phyloP scores from a whole-genome alignment of 2,888 invertebrate species.

The Hemaris fuciformis region DNA sequence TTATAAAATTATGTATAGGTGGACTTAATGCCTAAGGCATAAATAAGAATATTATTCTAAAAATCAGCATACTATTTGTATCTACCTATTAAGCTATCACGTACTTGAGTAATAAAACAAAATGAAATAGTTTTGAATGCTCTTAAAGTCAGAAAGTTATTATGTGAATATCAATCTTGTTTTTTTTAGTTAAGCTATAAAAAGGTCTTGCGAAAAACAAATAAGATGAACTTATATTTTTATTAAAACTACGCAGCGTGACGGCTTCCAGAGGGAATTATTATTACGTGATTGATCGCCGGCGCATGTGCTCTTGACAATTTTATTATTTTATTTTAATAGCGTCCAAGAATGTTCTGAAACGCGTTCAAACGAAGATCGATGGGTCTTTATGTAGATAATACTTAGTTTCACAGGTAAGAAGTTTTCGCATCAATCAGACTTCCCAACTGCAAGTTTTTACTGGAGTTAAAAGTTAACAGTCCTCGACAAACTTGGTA shows the following conservation, averaged over 20 bases:
- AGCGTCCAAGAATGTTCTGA: slow-evolving; percentile 21
- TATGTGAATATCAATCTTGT: background rate
- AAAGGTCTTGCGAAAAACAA: background rate
- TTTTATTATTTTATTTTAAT: slow-evolving; percentile 27
- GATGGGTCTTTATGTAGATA: slow-evolving; percentile 18
- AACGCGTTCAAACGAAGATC: slow-evolving; percentile 25
- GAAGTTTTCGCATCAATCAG: slow-evolving; percentile 34
- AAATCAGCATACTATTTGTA: no score
- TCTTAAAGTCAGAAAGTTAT: no score
- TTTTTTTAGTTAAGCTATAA: background rate
- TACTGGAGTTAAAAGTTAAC: slow-evolving; percentile 7
- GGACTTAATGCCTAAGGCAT: no score
- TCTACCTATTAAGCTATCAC: no score
- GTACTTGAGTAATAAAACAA: no score
- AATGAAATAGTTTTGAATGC: no score
- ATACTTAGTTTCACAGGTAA: slow-evolving; percentile 23
- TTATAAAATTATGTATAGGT: no score
- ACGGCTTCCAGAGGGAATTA: slow-evolving; percentile 4
- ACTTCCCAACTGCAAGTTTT: slow-evolving; percentile 13
- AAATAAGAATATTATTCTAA: no score
- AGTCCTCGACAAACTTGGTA: background rate
- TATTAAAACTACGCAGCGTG: slow-evolving; percentile 18
- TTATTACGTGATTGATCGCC: slow-evolving; percentile 29
- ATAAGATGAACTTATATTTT: slow-evolving; percentile 19
- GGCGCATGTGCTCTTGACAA: slow-evolving; percentile 29